A percentile compares a stretch with the other conserved stretches of the same genome.
These are phyloP conservation scores for Brachionus koreanus DNA, from an alignment of 1,140 invertebrate species.

Conservation along the genomic window DNA sequence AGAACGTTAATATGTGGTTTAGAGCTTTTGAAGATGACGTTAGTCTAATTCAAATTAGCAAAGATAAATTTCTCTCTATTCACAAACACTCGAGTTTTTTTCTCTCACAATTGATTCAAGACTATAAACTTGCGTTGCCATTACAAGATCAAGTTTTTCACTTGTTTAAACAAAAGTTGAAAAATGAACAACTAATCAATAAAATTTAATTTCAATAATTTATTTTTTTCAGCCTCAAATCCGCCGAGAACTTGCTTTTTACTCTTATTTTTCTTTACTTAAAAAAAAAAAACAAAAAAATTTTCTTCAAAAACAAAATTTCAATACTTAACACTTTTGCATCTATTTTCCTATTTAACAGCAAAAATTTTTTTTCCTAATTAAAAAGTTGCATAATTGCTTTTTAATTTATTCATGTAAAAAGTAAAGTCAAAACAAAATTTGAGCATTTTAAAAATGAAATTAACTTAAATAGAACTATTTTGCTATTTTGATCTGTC, in stretches of 20 bases:
- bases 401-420: no score
- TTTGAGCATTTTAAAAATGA: no score
- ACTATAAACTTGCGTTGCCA: constrained; percentile 3
- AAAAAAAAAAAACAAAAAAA: background rate
- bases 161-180: constrained; percentile 23
- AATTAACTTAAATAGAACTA: no score
- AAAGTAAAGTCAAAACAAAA: no score
- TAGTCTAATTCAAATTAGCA: background rate
- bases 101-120: constrained; percentile 11
- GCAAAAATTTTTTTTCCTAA: no score
- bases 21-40: constrained; percentile 30
- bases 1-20: constrained; percentile 28
- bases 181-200: constrained; percentile 18
- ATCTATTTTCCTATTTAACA: no score
- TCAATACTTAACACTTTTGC: no score
- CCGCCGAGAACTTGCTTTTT: background rate
- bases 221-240: background rate
- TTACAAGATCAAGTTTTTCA: constrained; percentile 21
- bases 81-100: constrained; percentile 30
- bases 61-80: constrained; percentile 21
- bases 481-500: no score
- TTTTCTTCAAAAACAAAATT: background rate
- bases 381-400: no score
- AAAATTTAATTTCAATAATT: constrained; percentile 12
- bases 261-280: background rate